Base-by-base conservation (phyloP, 2,797 vertebrate genomes). In the Pseudotriccus pelzelni region DNA sequence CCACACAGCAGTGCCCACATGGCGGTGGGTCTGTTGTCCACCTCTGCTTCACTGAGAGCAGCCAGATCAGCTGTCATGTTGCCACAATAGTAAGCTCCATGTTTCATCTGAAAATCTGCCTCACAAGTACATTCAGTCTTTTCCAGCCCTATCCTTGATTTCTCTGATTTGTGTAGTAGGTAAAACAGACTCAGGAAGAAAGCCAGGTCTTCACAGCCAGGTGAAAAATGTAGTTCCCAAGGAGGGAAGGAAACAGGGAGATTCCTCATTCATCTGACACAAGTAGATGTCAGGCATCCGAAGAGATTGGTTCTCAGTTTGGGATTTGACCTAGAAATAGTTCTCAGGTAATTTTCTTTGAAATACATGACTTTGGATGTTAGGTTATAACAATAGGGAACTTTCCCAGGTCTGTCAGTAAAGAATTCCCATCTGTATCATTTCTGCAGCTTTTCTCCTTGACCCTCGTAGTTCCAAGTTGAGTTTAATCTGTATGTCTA, bases 361-460 rank as follows among this genome's bases (percentile, higher is more conserved):
- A 70, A 69, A 66, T 66, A 50, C 8, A 18, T 43, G 14, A 36
- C 19, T 72, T 56, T 32, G 55, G 17, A 30, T 53, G 17, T 58
- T 50, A 76, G 12, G 34, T 24, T 25, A 2, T 58, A 59, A 44
- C 17, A 67, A 46, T 0, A 77, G 11, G 23, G 22, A 70, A 25
- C 41, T 47, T 92, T 76, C 16, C 36, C 18, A 34, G 23, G 14
- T 67, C n/a, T 79, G 4, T 41, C 47, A 55, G 7, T 50, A 43
- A 62, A 80, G 59, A 76, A 70, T 47, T 90, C 7, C 39, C 2
- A 32, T 28, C 28, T 52, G 8, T 52, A 37, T 60, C 0, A n/a
- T 74, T 85, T 70, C 73, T 69, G 20, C 32, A 78, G 36, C 39
- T 86, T 83, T 94, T 10, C 28, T 78, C 25, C n/a, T 83, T 73